Evolutionary conservation across 1,140 invertebrate species (phyloP).

Genomic region (Hestina assimilis): DNA sequence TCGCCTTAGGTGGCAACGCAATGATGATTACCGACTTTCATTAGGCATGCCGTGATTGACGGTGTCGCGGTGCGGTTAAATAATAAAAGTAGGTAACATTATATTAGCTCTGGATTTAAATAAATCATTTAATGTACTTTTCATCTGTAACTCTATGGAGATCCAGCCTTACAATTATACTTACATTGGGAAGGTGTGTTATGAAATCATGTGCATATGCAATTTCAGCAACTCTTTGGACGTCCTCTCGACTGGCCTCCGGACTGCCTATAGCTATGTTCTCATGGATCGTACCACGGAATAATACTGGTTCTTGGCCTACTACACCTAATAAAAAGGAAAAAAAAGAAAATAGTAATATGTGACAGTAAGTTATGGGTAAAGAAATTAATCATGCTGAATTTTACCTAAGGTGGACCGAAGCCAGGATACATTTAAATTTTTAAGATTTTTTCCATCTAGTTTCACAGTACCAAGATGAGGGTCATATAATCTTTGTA

Average conservation of each 20-base stretch:
- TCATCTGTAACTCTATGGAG: too few relatives aligned
- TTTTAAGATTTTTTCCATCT: constrained; percentile 75
- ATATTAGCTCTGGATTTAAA: too few relatives aligned
- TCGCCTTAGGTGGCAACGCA: too few relatives aligned
- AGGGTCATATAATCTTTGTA: constrained; percentile 86
- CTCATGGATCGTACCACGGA: constrained; percentile 85
- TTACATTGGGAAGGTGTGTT: constrained; percentile 54
- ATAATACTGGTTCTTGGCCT: constrained; percentile 88
- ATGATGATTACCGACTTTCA: too few relatives aligned
- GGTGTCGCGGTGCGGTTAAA: too few relatives aligned
- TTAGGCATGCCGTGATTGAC: too few relatives aligned
- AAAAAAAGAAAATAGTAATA: constrained; percentile 1
- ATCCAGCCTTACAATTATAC: constrained; percentile 42
- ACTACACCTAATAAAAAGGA: constrained; percentile 85
- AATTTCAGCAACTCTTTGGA: constrained; percentile 82
- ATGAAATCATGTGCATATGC: constrained; percentile 92
- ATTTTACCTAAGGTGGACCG: constrained; percentile 80
- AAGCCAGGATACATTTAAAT: constrained; percentile 82
- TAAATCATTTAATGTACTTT: too few relatives aligned
- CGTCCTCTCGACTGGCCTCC: constrained; percentile 80
- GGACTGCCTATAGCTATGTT: constrained; percentile 85
- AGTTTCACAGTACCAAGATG: constrained; percentile 62
- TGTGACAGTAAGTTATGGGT: too few relatives aligned
- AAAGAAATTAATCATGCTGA: too few relatives aligned
- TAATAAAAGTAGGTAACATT: too few relatives aligned